Conservation (phyloP, 2,888 invertebrate species). For the Allacma fusca region DNA sequence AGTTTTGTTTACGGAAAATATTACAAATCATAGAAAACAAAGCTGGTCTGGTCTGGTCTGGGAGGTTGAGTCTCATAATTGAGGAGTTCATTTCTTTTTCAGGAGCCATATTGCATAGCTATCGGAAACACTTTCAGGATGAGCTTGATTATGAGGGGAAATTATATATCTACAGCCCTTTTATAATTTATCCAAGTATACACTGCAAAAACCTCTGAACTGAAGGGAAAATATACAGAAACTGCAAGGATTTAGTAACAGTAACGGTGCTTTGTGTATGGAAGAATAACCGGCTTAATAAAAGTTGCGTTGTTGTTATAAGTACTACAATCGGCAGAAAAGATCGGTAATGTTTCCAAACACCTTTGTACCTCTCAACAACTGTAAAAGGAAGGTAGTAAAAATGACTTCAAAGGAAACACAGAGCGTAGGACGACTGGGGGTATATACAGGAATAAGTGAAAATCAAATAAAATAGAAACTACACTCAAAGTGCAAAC, state of each 20-base stretch:
- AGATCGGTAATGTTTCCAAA: constrained; percentile 2
- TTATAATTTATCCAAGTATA: no score
- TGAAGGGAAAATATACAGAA: no score
- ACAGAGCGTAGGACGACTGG: neutral
- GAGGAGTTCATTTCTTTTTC: no score
- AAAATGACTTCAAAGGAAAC: neutral
- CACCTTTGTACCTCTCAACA: neutral
- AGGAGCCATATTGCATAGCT: no score
- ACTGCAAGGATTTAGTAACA: no score
- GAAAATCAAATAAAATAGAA: constrained; percentile 10
- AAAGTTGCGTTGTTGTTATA: neutral
- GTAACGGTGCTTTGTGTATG: neutral
- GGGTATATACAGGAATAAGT: neutral
- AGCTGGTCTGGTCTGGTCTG: no score
- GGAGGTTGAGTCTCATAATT: no score
- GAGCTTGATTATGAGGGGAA: no score
- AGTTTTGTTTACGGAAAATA: neutral
- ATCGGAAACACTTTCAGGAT: no score
- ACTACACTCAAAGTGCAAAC: neutral
- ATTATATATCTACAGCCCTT: no score
- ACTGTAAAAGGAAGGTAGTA: neutral
- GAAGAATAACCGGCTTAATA: neutral
- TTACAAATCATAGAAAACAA: neutral
- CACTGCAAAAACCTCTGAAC: no score
- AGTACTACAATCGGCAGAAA: neutral